Percentiles rank a stretch among this genome's conserved stretches.
Conservation (phyloP, 2,888 invertebrate species). For the Tribolium freemani region DNA sequence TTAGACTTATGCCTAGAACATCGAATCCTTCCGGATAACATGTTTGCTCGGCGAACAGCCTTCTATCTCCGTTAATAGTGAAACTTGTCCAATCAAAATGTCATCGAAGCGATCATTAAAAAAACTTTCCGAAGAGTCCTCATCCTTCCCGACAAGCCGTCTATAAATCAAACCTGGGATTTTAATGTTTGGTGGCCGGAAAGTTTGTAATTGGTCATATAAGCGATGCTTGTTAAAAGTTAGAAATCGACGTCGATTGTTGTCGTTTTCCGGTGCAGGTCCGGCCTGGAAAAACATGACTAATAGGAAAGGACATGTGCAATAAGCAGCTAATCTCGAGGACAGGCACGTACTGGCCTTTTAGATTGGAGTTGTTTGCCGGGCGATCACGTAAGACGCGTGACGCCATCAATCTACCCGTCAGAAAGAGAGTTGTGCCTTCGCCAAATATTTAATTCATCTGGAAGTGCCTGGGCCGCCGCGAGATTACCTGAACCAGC, state of each 20-base stretch:
- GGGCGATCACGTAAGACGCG: constrained; percentile 61
- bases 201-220: neutral
- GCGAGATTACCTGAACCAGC: constrained; percentile 39
- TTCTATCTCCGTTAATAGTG: constrained; percentile 5
- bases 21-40: neutral
- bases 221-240: neutral
- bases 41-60: constrained; percentile 9
- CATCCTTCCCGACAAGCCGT: neutral
- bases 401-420: constrained; percentile 60
- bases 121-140: neutral
- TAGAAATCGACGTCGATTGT: neutral
- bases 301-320: constrained; percentile 49
- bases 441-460: constrained; percentile 53
- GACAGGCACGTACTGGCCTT: constrained; percentile 57
- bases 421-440: constrained; percentile 44
- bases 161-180: neutral
- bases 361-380: constrained; percentile 63
- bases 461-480: constrained; percentile 33
- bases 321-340: constrained; percentile 56
- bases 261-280: neutral
- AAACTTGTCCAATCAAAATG: constrained; percentile 6
- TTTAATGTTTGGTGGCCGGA: neutral
- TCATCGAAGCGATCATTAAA: neutral
- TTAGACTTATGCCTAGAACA: constrained; percentile 8
- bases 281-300: constrained; percentile 44